Conservation (phyloP, 2,888 invertebrate genomes). For the Automeris io region DNA sequence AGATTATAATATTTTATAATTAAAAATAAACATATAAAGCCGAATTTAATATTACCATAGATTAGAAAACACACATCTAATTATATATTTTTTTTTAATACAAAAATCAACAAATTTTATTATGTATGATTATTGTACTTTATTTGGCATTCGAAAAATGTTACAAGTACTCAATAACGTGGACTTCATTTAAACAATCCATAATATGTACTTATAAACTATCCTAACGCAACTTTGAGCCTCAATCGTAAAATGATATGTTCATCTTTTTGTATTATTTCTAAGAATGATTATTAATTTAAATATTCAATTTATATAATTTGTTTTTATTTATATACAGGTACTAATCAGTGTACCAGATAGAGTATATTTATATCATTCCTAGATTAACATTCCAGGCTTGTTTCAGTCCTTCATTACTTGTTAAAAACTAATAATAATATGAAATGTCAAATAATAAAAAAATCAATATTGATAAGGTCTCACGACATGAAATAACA, state of each 20-base stretch:
- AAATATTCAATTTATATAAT: conserved; percentile 6
- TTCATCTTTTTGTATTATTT: conserved; percentile 26
- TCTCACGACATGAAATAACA: too few relatives aligned
- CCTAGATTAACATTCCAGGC: conserved; percentile 30
- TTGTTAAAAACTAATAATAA: conserved; percentile 39
- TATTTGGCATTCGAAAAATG: conserved; percentile 64
- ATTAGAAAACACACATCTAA: conserved; percentile 66
- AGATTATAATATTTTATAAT: conserved; percentile 21
- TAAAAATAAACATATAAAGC: conserved; percentile 35
- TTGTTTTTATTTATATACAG: conserved; percentile 2
- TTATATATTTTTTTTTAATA: conserved; percentile 56
- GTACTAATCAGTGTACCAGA: conserved; percentile 4
- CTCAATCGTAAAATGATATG: conserved; percentile 51
- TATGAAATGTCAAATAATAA: conserved; percentile 14
- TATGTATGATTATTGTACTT: conserved; percentile 66
- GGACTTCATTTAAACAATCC: conserved; percentile 8
- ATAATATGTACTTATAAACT: conserved; percentile 39
- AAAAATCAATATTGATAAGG: neutral
- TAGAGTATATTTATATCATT: conserved; percentile 13
- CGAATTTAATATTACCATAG: conserved; percentile 42
- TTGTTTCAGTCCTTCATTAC: conserved; percentile 46
- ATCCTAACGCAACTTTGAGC: conserved; percentile 50
- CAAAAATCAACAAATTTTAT: conserved; percentile 55
- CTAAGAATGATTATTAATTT: conserved; percentile 17
- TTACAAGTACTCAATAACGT: conserved; percentile 43